phyloP scores from a whole-genome alignment of 2,113 vertebrate genomes.

The Pan troglodytes region NHGRI_mPanTro3-v2.1_pri NC_086016.1:48814501-48815000 shows the following conservation, averaged over 20 bases:
- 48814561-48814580: not conserved
- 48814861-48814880: not conserved
- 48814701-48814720: not conserved
- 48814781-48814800: too few species aligned
- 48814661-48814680: not conserved
- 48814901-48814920: not conserved
- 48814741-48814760: not conserved
- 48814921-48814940: not conserved
- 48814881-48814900: not conserved
- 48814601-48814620: not conserved
- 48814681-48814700: too few species aligned
- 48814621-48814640: not conserved
- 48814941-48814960: not conserved
- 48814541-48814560: accelerated
- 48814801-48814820: not conserved
- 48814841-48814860: too few species aligned
- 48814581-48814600: not conserved
- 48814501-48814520: not conserved
- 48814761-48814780: not conserved
- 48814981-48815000: not conserved
- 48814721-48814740: too few species aligned
- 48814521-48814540: too few species aligned
- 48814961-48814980: accelerated
- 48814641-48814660: too few species aligned
- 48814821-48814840: not conserved